Base-by-base conservation (phyloP, 1,140 invertebrate genomes). In the Drosophila repleta region DNA sequence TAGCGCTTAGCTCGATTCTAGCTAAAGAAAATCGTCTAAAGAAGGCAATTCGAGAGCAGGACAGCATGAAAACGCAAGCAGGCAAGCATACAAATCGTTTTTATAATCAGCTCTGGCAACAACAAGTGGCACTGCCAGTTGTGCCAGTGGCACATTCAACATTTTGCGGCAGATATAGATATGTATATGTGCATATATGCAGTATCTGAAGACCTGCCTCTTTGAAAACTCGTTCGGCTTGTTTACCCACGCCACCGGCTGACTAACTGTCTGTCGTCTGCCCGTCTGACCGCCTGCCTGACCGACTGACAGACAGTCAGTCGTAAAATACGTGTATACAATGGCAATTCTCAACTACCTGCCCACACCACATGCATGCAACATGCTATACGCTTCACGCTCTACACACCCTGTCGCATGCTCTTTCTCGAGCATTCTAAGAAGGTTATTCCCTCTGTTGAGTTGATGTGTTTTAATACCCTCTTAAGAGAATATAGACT, bases 151-250 rank as follows among this genome's bases (percentile, higher is more conserved):
- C 67, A 66, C 63, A 67, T 72, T 65, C 69, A 72, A 67, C 69
- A 55, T 45, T n/a, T 37, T 46, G 62, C 60, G 67, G 67, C 51
- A 70, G 51, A 70, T 69, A 69, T 60, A 55, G 66, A 63, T 46
- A 60, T 41, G 17, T 29, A 7, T 43, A 43, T 7, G 4, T 8
- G 1, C 8, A 8, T 17, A 43, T 29, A 43, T 17, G 45, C 51
- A 39, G 21, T 70, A 71, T 29, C 55, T 21, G 29, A 15, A 61
- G 58, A 37, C 29, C 18, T 49, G 29, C 29, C 45, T 29, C 57
- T 21, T 61, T 41, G 55, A 55, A 81, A 84, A 84, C 81, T 77
- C 65, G 81, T 84, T 84, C 82, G 60, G 82, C 81, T 87, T 65
- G 81, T 84, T 84, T 81, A 68, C 69, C 76, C 81, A 77, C 66